Evolutionary conservation across 2,888 invertebrate species (phyloP), one percentile per base, ranked within the genome.

Genomic region (Dicycla oo): DNA sequence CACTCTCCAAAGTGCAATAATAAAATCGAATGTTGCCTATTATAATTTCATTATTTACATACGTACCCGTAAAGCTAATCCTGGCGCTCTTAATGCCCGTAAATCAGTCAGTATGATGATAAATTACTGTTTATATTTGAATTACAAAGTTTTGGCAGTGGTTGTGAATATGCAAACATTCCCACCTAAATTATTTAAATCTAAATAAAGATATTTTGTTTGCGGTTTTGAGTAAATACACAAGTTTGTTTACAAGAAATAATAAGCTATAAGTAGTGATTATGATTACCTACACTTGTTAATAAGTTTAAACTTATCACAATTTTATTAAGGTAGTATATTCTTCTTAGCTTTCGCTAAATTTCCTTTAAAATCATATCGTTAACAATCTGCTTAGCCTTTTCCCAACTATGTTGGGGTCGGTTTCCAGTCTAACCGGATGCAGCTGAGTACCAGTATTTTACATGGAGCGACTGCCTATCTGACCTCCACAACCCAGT

Each of bases 101-200:
- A 75, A 47, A 71, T 77, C 38, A 67, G 18, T 63, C 62, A 45
- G 34, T 67, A 23, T 23, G 20, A 72, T 72, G 66, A 71, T 66
- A 51, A 49, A 75, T 26, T 40, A 47, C 43, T 40, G 34, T 67
- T 56, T 65, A 53, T 26, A 61, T 45, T 64, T 47, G n/a, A 53
- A 45, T 72, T 26, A 64, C 63, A 64, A 56, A 40, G 54, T 78
- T 67, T 78, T 78, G 79, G 79, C 79, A 78, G 45, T 62, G 64
- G 18, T 38, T 30, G 34, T 34, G 34, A 34, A 34, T n/a, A 23
- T 23, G 56, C 65, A 72, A 43, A 69, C 47, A 63, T 73, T 77
- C 10, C 23, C 53, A 43, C 8, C 40, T 11, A 57, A 73, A 67
- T 65, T 45, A 45, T 70, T 49, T 7, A 10, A 40, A 30, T 69